These are phyloP conservation scores for Lordiphosa collinella DNA, from an alignment of 1,140 invertebrate genomes.

Conservation along the genomic window DNA sequence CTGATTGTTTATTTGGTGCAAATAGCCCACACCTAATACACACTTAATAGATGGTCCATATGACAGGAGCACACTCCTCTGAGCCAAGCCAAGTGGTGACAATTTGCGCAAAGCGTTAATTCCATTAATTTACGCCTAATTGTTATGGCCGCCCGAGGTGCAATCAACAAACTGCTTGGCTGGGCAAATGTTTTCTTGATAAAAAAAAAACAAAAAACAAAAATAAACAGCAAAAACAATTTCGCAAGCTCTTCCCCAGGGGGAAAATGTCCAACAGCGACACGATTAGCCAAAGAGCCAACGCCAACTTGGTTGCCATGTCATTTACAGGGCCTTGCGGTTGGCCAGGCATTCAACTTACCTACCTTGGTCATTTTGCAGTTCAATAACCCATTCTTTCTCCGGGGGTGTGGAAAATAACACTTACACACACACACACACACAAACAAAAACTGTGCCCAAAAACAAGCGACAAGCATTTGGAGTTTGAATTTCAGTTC, in stretches of 20 bases:
- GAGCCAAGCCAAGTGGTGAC: constrained; percentile 27
- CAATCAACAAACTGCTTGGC: constrained; percentile 49
- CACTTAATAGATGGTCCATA: no score
- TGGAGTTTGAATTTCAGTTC: constrained; percentile 17
- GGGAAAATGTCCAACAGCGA: constrained; percentile 25
- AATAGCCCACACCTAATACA: no score
- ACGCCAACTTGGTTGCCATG: constrained; percentile 12
- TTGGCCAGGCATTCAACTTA: constrained; percentile 19
- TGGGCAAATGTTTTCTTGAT: constrained; percentile 32
- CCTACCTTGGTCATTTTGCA: constrained; percentile 46
- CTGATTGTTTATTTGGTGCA: no score
- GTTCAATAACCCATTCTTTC: constrained; percentile 54
- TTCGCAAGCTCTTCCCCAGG: constrained; percentile 20
- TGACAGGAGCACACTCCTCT: no score
- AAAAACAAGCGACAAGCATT: constrained; percentile 17
- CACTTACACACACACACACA: neutral
- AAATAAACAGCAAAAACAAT: constrained; percentile 28
- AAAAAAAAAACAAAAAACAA: constrained; percentile 7
- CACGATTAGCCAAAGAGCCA: constrained; percentile 33
- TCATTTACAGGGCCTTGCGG: constrained; percentile 31
- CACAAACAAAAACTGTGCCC: constrained; percentile 12
- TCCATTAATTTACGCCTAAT: constrained; percentile 71
- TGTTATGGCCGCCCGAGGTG: constrained; percentile 70
- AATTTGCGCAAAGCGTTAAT: constrained; percentile 67
- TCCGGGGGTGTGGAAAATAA: neutral